A percentile compares a stretch with the other conserved stretches of the same genome.
Evolutionary conservation across 1,140 invertebrate genomes (phyloP).

Genomic region (Trinorchestia longiramus): DNA sequence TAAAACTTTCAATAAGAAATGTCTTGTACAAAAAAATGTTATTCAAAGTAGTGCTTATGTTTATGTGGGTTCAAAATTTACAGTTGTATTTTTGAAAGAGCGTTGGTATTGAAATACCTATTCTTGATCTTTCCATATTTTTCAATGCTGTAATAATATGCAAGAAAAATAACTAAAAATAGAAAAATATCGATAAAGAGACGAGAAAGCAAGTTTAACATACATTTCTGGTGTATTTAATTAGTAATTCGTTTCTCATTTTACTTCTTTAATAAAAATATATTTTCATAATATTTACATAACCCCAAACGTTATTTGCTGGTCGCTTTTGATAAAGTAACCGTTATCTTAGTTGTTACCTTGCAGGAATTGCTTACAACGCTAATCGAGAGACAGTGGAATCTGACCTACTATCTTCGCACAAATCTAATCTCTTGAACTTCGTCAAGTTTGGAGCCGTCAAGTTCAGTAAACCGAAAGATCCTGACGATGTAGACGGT

Average conservation of each 20-base stretch:
- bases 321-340: neutral
- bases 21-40: too few species aligned
- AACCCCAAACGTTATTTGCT: neutral
- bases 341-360: neutral
- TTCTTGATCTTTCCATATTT: too few species aligned
- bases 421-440: constrained; percentile 1
- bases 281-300: neutral
- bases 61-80: too few species aligned
- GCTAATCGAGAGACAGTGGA: neutral
- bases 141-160: too few species aligned
- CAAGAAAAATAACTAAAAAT: too few species aligned
- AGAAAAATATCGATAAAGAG: too few species aligned
- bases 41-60: too few species aligned
- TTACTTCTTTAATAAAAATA: neutral
- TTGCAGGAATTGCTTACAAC: neutral
- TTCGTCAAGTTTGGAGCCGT: constrained; percentile 20
- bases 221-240: neutral
- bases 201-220: too few species aligned
- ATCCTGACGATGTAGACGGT: neutral
- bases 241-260: neutral
- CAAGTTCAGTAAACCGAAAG: constrained; percentile 29
- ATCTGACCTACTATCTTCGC: neutral
- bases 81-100: too few species aligned
- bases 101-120: too few species aligned
- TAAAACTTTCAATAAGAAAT: too few species aligned